These are phyloP conservation scores for Temnothorax rugatulus DNA, from an alignment of 2,888 invertebrate genomes.

Conservation along the genomic window DNA sequence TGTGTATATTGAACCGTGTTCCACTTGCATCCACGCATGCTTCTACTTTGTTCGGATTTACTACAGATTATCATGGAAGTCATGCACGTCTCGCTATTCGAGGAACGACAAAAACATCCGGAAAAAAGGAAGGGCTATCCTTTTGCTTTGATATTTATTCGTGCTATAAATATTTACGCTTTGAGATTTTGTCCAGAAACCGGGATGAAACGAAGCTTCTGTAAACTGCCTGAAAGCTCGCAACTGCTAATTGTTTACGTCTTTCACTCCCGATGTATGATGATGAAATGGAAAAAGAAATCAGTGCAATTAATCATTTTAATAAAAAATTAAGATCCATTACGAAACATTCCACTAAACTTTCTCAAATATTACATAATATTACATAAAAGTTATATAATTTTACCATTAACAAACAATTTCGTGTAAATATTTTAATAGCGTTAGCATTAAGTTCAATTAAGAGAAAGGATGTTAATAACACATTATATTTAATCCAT, in stretches of 20 bases:
- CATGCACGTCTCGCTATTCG: not conserved
- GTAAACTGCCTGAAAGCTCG: slow-evolving; percentile 19
- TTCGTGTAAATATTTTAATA: not conserved
- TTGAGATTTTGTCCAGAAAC: slow-evolving; percentile 49
- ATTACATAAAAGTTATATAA: not conserved
- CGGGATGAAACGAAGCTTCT: slow-evolving; percentile 4
- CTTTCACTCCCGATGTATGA: slow-evolving; percentile 4
- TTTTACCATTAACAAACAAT: not conserved
- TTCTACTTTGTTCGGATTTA: slow-evolving; percentile 10
- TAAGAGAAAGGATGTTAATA: not conserved
- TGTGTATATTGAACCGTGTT: slow-evolving; percentile 13
- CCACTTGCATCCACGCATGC: not conserved
- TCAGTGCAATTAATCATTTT: not conserved
- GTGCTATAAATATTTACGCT: slow-evolving; percentile 37
- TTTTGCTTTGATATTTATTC: slow-evolving; percentile 18
- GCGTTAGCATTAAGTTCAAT: not conserved
- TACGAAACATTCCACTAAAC: not conserved
- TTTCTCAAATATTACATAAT: not conserved
- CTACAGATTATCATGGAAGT: not conserved
- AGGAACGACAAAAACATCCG: slow-evolving; percentile 18
- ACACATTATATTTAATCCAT: not conserved
- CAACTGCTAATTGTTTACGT: slow-evolving; percentile 13
- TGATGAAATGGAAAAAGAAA: not conserved
- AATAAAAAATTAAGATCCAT: not conserved
- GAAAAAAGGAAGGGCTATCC: slow-evolving; percentile 11